Conservation (phyloP, 2,888 invertebrate species). For the Polymixis lichenea region DNA sequence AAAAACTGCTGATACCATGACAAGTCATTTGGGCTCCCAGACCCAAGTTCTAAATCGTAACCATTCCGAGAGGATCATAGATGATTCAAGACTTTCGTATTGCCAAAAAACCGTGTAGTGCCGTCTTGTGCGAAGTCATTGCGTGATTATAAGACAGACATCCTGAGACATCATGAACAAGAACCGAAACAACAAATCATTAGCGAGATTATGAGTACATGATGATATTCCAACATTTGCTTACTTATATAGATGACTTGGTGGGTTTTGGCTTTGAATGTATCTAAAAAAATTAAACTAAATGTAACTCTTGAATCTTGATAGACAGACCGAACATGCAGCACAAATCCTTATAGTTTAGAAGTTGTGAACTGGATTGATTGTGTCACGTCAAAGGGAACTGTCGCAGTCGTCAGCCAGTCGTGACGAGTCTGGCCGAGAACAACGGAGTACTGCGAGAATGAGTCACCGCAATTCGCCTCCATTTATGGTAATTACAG, state of each 20-base stretch:
- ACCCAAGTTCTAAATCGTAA: neutral
- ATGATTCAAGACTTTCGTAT: neutral
- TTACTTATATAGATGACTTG: neutral
- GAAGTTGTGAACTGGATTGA: conserved; percentile 8
- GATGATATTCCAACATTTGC: conserved; percentile 10
- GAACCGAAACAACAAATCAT: neutral
- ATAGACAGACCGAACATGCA: neutral
- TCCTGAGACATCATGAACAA: neutral
- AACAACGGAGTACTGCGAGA: neutral
- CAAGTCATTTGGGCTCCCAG: neutral
- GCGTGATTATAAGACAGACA: neutral
- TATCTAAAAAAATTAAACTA: too few relatives aligned
- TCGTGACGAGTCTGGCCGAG: too few relatives aligned
- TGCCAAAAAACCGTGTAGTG: neutral
- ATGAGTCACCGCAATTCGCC: conserved; percentile 41
- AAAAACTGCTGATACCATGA: too few relatives aligned
- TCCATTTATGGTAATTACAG: conserved; percentile 34
- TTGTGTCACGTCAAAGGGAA: conserved; percentile 2
- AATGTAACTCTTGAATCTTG: neutral
- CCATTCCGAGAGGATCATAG: neutral
- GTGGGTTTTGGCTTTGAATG: neutral
- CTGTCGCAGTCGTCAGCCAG: too few relatives aligned
- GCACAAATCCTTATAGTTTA: neutral
- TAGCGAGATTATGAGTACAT: neutral
- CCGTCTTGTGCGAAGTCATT: neutral